These are phyloP conservation scores for Gymnocypris eckloni DNA, from an alignment of 2,797 vertebrate species.

Conservation along the genomic window DNA sequence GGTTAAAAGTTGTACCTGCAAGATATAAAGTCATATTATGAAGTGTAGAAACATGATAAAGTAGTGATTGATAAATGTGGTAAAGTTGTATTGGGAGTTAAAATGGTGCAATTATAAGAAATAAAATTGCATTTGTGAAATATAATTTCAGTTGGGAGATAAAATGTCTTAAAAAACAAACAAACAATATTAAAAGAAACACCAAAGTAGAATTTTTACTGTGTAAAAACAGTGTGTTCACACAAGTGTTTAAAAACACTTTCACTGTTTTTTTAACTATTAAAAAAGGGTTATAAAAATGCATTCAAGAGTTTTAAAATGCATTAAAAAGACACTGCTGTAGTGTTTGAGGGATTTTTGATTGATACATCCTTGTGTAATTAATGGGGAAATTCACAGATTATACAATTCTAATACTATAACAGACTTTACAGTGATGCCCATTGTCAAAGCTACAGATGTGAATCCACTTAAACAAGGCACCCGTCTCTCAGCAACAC, in stretches of 20 bases:
- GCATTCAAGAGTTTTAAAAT: background rate
- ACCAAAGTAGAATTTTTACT: background rate
- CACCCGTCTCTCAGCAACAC: constrained; percentile 54
- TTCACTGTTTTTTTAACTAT: too few relatives aligned
- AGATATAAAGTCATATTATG: background rate
- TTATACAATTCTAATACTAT: constrained; percentile 48
- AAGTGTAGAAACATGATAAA: background rate
- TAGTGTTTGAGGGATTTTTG: too few relatives aligned
- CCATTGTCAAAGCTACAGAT: constrained; percentile 55
- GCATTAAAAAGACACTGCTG: background rate
- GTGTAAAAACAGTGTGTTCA: background rate
- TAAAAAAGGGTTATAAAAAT: background rate
- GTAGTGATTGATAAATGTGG: background rate
- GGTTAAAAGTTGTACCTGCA: background rate
- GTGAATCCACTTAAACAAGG: constrained; percentile 62
- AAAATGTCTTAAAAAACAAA: background rate
- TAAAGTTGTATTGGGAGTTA: background rate
- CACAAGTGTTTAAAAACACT: too few relatives aligned
- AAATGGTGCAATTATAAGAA: background rate
- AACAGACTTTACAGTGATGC: constrained; percentile 51
- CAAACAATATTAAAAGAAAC: background rate
- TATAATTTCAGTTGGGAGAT: background rate
- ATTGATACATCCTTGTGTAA: background rate
- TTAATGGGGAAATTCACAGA: background rate
- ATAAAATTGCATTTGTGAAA: background rate